Evolutionary conservation across 2,888 invertebrate species (phyloP), one percentile per base, ranked within the genome.

Genomic region (Venustoraphidia nigricollis): DNA sequence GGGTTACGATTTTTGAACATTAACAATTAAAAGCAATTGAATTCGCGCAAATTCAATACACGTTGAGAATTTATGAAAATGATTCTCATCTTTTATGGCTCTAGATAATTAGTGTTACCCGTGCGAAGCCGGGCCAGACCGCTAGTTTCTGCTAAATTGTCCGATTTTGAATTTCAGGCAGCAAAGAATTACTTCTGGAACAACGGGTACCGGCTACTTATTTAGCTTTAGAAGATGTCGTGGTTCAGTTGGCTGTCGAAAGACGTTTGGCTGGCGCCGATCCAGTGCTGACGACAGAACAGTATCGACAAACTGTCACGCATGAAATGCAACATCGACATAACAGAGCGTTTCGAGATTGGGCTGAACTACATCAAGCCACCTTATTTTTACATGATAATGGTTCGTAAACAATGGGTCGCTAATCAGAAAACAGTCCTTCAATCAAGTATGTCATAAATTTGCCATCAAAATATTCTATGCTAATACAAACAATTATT

Each of bases 321-420:
- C 72, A 72, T 45, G 77, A 76, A 59, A 76, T 78, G 81, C 76
- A 82, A 53, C 77, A 79, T 56, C 75, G 80, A 52, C 78, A 79
- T 55, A 76, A 80, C 51, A 73, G 81, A 42, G 76, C 77, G 49
- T 91, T 91, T 62, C 73, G 93, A n/a, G 95, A 91, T 70, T 78
- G 79, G 9, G 83, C 90, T 0, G 96, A 96, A 64, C 66, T 96
- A 46, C 88, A 91, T 58, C 94, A 96, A 62, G 98, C 97, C 0
- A 95, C 96, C 1, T 77, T 93, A 63, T 98, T 98, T 67, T 73
- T 98, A 1, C 97, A 98, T 62, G 98, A 98, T 60, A 97, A 97
- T 65, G 97, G 92, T 77, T 58, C 58, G 58, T 53, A 41, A 27
- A 27, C 6, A 27, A 27, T 27, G 27, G 27, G 27, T 27, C 27